A percentile compares a stretch with the other conserved stretches of the same genome.
Conservation (phyloP, 2,888 invertebrate species). For the Amiota minor region DNA sequence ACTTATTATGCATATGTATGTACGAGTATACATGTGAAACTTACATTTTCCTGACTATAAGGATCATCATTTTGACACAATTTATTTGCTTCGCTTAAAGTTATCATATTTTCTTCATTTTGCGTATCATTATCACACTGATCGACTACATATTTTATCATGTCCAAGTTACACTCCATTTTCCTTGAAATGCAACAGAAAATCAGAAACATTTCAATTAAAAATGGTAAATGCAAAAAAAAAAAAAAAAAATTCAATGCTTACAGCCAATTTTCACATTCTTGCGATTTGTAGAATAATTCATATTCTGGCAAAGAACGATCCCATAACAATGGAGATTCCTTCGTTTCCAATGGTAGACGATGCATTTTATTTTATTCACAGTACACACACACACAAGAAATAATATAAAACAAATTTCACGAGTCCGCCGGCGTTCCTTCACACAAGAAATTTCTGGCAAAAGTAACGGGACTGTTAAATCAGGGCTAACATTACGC, state of each 20-base stretch:
- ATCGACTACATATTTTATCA: slow-evolving; percentile 33
- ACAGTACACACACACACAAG: no score
- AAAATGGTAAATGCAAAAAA: no score
- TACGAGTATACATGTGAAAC: background rate
- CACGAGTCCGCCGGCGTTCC: no score
- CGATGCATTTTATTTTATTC: slow-evolving; percentile 26
- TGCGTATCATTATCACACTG: slow-evolving; percentile 10
- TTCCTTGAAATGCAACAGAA: slow-evolving; percentile 40
- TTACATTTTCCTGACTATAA: background rate
- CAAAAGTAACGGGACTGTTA: slow-evolving; percentile 2
- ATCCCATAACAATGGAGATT: slow-evolving; percentile 21
- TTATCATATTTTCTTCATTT: background rate
- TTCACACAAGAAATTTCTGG: no score
- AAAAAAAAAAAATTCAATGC: background rate
- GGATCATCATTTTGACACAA: slow-evolving; percentile 24
- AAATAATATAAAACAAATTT: no score
- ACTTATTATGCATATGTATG: background rate
- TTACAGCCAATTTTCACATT: slow-evolving; percentile 39
- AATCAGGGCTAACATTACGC: no score
- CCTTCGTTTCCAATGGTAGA: slow-evolving; percentile 11
- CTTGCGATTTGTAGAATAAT: slow-evolving; percentile 31
- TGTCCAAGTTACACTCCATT: slow-evolving; percentile 41
- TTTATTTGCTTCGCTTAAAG: background rate
- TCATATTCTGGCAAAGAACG: slow-evolving; percentile 28
- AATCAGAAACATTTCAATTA: background rate